phyloP scores from a whole-genome alignment of 1,140 invertebrate species.

The Nephotettix cincticeps region DNA sequence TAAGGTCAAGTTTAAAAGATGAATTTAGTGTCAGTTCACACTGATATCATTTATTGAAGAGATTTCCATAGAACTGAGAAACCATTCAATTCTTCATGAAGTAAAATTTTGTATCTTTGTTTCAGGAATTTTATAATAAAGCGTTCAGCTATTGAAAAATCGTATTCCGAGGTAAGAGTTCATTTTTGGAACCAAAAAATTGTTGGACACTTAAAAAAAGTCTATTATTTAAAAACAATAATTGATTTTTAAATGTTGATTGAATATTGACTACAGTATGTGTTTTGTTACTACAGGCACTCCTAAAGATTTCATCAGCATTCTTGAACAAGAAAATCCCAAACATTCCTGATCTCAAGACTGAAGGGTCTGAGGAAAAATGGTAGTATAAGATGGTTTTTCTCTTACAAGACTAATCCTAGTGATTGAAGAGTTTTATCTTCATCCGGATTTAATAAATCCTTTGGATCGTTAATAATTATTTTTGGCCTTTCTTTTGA shows the following conservation, averaged over 20 bases:
- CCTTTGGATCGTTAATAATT: no score
- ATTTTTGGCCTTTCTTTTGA: no score
- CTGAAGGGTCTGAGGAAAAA: slow-evolving; percentile 85
- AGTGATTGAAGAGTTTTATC: no score
- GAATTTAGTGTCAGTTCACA: no score
- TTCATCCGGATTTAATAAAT: no score
- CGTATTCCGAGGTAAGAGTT: slow-evolving; percentile 83
- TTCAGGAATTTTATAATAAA: slow-evolving; percentile 86
- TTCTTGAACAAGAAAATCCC: slow-evolving; percentile 92
- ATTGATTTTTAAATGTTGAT: not conserved
- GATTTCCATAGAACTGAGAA: no score
- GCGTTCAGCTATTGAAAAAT: slow-evolving; percentile 89
- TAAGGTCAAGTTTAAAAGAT: no score
- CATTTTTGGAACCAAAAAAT: not conserved
- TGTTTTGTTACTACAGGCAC: slow-evolving; percentile 60
- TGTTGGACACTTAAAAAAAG: not conserved
- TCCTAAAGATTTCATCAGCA: slow-evolving; percentile 85
- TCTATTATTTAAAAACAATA: not conserved
- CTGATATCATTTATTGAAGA: no score
- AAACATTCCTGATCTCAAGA: slow-evolving; percentile 83
- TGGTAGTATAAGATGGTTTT: no score
- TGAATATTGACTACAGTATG: not conserved
- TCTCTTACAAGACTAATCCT: no score
- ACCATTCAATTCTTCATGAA: no score
- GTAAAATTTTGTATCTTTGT: slow-evolving; percentile 51